These are phyloP conservation scores for Blastomussa wellsi DNA, from an alignment of 92 coral and sea anemone species.

Conservation along the genomic window DNA sequence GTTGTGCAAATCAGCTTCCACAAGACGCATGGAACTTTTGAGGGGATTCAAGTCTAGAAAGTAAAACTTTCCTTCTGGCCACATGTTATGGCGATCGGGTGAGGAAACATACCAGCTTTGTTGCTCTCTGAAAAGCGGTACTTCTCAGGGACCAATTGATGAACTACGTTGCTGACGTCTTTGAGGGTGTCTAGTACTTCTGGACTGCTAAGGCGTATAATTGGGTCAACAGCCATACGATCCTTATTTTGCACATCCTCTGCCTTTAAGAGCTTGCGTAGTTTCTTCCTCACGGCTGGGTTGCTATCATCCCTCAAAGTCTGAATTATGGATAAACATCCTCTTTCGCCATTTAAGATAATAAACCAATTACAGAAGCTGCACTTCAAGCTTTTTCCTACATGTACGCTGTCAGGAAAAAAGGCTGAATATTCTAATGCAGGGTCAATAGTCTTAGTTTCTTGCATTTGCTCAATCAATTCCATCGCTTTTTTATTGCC, in stretches of 20 bases:
- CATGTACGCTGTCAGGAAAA: conserved; percentile 62
- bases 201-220: no score
- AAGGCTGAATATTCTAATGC: conserved; percentile 7
- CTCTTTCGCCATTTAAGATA: conserved; percentile 38
- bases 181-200: no score
- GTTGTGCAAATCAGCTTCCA: conserved; percentile 48
- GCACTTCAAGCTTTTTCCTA: conserved; percentile 57
- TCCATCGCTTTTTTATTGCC: conserved; percentile 31
- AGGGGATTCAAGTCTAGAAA: conserved; percentile 43
- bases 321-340: conserved; percentile 30
- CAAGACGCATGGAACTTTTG: conserved; percentile 25
- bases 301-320: conserved; percentile 53
- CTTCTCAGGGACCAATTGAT: no score
- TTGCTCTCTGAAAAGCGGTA: no score
- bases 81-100: conserved; percentile 47
- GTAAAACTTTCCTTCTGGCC: conserved; percentile 34
- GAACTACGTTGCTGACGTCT: no score
- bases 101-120: conserved; percentile 54
- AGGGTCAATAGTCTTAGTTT: conserved; percentile 20
- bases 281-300: conserved; percentile 23
- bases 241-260: conserved; percentile 62
- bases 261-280: conserved; percentile 35
- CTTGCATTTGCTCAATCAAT: conserved; percentile 16
- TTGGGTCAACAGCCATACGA: no score
- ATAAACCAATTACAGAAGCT: conserved; percentile 62